Conservation (phyloP, 1,140 invertebrate species). For the Diorhabda elongata region DNA sequence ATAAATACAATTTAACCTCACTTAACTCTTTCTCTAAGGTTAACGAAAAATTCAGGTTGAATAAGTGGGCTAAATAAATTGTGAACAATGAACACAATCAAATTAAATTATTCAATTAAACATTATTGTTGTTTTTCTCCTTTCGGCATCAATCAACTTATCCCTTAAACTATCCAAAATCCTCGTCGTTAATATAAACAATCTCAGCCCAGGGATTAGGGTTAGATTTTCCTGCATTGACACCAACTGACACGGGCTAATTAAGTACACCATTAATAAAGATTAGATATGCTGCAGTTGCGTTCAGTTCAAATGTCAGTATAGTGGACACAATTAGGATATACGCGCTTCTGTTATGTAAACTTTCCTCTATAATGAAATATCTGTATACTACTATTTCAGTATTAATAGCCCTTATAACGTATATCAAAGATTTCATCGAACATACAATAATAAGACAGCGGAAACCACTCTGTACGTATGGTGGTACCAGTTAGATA, state of each 20-base stretch:
- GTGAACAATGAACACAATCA: constrained; percentile 12
- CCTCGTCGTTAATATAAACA: constrained; percentile 34
- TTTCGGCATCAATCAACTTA: constrained; percentile 26
- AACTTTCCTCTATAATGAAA: constrained; percentile 1
- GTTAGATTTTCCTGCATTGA: constrained; percentile 31
- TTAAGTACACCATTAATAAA: constrained; percentile 41
- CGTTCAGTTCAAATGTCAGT: constrained; percentile 13
- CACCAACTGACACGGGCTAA: constrained; percentile 36
- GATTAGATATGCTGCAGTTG: constrained; percentile 34
- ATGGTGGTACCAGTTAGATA: too few species aligned
- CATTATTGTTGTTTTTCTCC: constrained; percentile 18
- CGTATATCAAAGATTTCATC: too few species aligned
- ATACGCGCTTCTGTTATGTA: not conserved
- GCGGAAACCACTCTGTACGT: too few species aligned
- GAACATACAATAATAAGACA: too few species aligned
- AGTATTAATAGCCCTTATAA: too few species aligned
- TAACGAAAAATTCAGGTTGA: too few species aligned
- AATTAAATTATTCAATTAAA: constrained; percentile 23
- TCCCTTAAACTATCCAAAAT: constrained; percentile 30
- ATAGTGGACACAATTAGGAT: not conserved
- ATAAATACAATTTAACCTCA: too few species aligned
- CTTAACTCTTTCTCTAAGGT: too few species aligned
- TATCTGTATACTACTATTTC: not conserved
- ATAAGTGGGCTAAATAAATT: too few species aligned
- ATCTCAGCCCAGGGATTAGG: constrained; percentile 27